A percentile compares a stretch with the other conserved stretches of the same genome.
These are phyloP conservation scores for Megamerina dolium DNA, from an alignment of 2,888 invertebrate species.

Conservation along the genomic window DNA sequence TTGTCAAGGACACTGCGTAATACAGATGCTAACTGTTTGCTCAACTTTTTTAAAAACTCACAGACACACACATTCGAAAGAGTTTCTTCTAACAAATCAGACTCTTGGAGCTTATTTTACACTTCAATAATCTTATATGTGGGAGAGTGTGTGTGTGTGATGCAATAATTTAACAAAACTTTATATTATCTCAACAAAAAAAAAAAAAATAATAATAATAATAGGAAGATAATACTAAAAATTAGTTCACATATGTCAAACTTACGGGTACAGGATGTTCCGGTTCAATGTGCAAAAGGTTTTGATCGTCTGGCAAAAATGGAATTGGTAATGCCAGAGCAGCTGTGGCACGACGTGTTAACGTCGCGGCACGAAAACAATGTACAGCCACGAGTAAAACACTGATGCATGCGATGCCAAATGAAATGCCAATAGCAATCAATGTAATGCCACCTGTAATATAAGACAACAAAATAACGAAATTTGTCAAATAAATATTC, in stretches of 20 bases:
- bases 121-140: no score
- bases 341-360: conserved; percentile 28
- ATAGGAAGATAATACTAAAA: background rate
- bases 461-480: conserved; percentile 8
- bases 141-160: no score
- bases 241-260: no score
- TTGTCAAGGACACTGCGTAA: no score
- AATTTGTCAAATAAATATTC: conserved; percentile 34
- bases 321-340: conserved; percentile 47
- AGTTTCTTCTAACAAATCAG: no score
- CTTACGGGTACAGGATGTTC: conserved; percentile 52
- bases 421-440: conserved; percentile 40
- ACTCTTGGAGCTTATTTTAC: no score
- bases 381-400: conserved; percentile 38
- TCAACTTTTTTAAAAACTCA: no score
- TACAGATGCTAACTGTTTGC: no score
- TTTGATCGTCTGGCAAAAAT: conserved; percentile 38
- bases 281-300: conserved; percentile 49
- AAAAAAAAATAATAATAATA: background rate
- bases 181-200: background rate
- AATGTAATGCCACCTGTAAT: conserved; percentile 38
- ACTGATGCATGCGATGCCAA: conserved; percentile 41
- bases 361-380: conserved; percentile 29
- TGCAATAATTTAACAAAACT: background rate
- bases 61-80: no score